These are phyloP conservation scores for Coregonus suidteri DNA, from an alignment of 2,797 vertebrate genomes.

Conservation along the genomic window DNA sequence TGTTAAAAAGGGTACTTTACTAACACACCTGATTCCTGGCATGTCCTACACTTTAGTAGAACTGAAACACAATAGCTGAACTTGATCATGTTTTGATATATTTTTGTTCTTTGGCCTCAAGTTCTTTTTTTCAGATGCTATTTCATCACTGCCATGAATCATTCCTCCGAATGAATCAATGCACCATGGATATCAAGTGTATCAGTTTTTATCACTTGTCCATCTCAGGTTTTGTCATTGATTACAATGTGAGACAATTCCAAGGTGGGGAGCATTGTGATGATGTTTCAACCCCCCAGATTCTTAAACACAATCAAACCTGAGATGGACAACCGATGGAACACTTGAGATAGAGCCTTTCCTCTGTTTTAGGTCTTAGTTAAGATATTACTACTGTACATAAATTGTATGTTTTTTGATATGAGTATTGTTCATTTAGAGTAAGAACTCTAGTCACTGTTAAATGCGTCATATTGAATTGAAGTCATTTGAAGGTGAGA, in stretches of 20 bases:
- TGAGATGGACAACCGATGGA: not conserved
- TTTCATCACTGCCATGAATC: slow-evolving; percentile 36
- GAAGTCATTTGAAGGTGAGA: not conserved
- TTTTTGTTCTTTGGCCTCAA: slow-evolving; percentile 28
- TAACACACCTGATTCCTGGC: slow-evolving; percentile 51
- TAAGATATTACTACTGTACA: not conserved
- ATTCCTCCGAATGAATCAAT: slow-evolving; percentile 36
- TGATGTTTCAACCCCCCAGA: not conserved
- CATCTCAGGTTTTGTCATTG: slow-evolving; percentile 12
- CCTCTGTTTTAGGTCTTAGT: not conserved
- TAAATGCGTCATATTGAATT: not conserved
- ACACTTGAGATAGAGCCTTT: not conserved
- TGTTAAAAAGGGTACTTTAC: slow-evolving; percentile 45
- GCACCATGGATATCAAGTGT: not conserved
- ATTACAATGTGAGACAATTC: not conserved
- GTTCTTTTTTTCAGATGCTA: slow-evolving; percentile 35
- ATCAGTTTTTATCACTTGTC: slow-evolving; percentile 15
- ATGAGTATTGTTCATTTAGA: not conserved
- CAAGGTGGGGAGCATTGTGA: not conserved
- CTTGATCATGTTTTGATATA: slow-evolving; percentile 16
- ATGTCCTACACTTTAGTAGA: slow-evolving; percentile 35
- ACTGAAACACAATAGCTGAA: slow-evolving; percentile 27
- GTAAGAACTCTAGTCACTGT: not conserved
- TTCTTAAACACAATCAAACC: not conserved
- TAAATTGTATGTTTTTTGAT: not conserved